Base-by-base conservation (phyloP, 2,888 invertebrate species). In the Sinhomidia bicolor region DNA sequence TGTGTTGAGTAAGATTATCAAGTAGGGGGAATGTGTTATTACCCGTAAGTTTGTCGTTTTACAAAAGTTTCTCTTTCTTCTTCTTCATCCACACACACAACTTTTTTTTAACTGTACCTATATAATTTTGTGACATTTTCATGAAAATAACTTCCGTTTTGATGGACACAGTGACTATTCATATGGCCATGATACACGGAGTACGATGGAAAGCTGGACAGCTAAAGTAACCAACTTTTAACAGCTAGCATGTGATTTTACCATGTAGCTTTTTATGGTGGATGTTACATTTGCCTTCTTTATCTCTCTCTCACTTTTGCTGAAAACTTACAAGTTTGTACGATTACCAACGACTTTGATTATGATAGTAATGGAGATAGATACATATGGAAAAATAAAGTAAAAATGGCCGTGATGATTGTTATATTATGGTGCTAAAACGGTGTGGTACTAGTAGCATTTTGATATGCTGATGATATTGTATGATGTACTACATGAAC, bases 51-150 rank as follows among this genome's bases (percentile, higher is more conserved):
- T 60, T 60, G 10, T 23, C 0, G 23, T n/a, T n/a, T n/a, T n/a
- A 62, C 23, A 62, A 71, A 36, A 71, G 76, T 54, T 26, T 76
- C 47, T 51, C 29, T 29, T 29, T 20, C 44, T 26, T 76, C 47
- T 51, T 14, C 12, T 29, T 20, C 44, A 20, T 32, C 62, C 26
- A 62, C n/a, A 29, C 29, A 17, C 6, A 7, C 7, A 44, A 44
- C 71, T 71, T 44, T 44, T 44, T 74, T 23, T 23, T 10, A 17
- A 47, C 47, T 36, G 36, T 79, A 36, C 79, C 36, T 74, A 41
- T 60, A 57, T 79, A 79, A 79, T 79, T 79, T 79, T 60, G 60
- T 79, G 79, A 79, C 79, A 79, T 79, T 79, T 76, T 79, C 79
- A 76, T 41, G 17, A 60, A 79, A 79, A 32, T 60, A 36, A 44